Base-by-base conservation (phyloP, 2,888 invertebrate species). In the Acleris cristana region DNA sequence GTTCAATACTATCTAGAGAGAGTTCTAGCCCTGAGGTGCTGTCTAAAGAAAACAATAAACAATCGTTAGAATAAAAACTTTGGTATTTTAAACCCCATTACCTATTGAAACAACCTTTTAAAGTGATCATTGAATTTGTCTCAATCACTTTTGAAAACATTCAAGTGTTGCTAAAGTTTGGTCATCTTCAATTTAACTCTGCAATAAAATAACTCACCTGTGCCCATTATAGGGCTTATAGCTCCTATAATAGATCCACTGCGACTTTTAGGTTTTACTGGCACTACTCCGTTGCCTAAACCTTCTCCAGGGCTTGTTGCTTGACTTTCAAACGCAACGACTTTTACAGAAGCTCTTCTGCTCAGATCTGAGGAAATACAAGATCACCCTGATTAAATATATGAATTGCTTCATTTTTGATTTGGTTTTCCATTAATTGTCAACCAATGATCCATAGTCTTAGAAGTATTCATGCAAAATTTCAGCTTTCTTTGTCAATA, bases 161-260 rank as follows among this genome's bases (percentile, higher is more conserved):
- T n/a, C n/a, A n/a, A n/a, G n/a, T n/a, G n/a, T n/a, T n/a, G n/a
- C n/a, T n/a, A 34, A 34, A 34, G 3, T 3, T 34, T 3, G 34
- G 34, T 34, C 40, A 12, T 40, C 5, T 10, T 14, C 14, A 40
- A 12, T 14, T 14, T 14, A 4, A 14, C 0, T 4, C 14, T 40
- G 1, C 1, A 34, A 0, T 0, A 8, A 3, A 34, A 12, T 1
- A 40, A 40, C 69, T 74, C 71, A 93, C 93, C 93, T 80, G 90
- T 91, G 26, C 93, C 93, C 90, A 93, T 92, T 10, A 91, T 90
- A 64, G 93, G 93, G 67, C 93, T 93, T 40, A 93, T 92, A 6
- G 93, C 93, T 66, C 92, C 92, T 76, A 93, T 93, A 14, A 93
- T 93, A 3, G 93, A 93, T 0, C 93, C 93, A 66, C 93, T 93